Base-by-base conservation (phyloP, 2,797 vertebrate genomes). In the Monodelphis domestica region DNA sequence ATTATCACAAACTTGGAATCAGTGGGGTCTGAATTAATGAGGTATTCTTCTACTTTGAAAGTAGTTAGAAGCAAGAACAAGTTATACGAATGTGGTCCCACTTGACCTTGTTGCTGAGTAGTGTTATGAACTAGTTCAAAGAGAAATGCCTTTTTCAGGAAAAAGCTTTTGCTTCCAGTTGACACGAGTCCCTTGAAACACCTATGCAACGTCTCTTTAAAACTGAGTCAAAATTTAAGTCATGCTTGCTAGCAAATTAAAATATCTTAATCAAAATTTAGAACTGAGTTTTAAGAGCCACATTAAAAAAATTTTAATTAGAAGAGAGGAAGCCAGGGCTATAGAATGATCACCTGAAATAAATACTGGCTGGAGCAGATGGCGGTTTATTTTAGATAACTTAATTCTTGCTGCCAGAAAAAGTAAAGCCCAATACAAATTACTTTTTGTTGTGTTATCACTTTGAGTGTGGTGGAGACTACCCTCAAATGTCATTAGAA, bases 241-340 rank as follows among this genome's bases (percentile, higher is more conserved):
- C 91, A 94, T 70, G 4, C 12, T 91, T n/a, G 59, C 56, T 92
- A 92, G 90, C 55, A 95, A 96, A 93, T 93, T 54, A 92, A 15
- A 91, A 95, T 33, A 90, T 63, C 53, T 54, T 92, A 90, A 96
- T 88, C 21, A 95, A 94, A 92, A 56, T 53, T 94, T 90, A 91
- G 24, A 95, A 92, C 14, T 33, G 90, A 87, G 15, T 90, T 21
- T 24, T 89, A 55, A 95, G 30, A 24, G 24, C 51, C 91, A 53
- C 24, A 54, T 28, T 45, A 21, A n/a, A 29, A n/a, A 5, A 88
- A 45, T 91, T 54, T 45, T 88, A 33, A 92, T n/a, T n/a, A 88
- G 15, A 2, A 91, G 51, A 1, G 15, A 90, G 14, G 12, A 91
- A 28, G 12, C 5, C 0, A 12, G 2, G 26, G 15, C 30, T 91